Base-by-base conservation (phyloP, 2,797 vertebrate species). In the Rhabdomys pumilio region DNA sequence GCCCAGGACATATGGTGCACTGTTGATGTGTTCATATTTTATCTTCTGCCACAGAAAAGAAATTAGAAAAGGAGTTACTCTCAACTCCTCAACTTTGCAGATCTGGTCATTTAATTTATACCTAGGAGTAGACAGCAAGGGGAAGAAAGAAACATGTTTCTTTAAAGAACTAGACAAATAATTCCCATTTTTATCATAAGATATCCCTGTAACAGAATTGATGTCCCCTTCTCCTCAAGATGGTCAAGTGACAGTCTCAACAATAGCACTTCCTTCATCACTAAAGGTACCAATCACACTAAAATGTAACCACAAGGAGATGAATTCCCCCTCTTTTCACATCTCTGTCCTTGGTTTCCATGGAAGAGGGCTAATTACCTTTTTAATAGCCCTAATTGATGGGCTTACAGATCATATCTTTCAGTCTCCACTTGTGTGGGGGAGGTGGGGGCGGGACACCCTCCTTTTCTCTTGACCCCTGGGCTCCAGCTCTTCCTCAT, bases 341-440 rank as follows among this genome's bases (percentile, higher is more conserved):
- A 72, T 97, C 93, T 97, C 95, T 96, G 96, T 93, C 96, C 96
- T 96, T 86, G 82, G 98, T 98, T 98, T 98, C 98, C 98, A 98
- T 98, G 98, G 98, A 97, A 98, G 97, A 98, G 96, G 97, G 97
- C 98, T 98, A 98, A 98, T 98, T 98, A 98, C 98, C 98, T 98
- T 98, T 98, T 97, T 98, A 98, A 98, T 94, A 98, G 97, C 97
- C 96, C 97, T 98, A 98, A 98, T 98, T 98, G 98, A 98, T 15
- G 67, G 97, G 90, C 97, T 98, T 34, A 20, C 91, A 98, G 97
- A 97, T 97, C 98, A 84, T 95, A 98, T 97, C 55, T 47, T 96
- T 95, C 96, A 97, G 97, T 90, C 95, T 91, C 65, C 97, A 98
- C 95, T 97, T 98, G 82, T 17, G 29, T 87, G 69, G 57, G 72